These are phyloP conservation scores for Hybos culiciformis DNA, from an alignment of 2,888 invertebrate genomes.

Conservation along the genomic window DNA sequence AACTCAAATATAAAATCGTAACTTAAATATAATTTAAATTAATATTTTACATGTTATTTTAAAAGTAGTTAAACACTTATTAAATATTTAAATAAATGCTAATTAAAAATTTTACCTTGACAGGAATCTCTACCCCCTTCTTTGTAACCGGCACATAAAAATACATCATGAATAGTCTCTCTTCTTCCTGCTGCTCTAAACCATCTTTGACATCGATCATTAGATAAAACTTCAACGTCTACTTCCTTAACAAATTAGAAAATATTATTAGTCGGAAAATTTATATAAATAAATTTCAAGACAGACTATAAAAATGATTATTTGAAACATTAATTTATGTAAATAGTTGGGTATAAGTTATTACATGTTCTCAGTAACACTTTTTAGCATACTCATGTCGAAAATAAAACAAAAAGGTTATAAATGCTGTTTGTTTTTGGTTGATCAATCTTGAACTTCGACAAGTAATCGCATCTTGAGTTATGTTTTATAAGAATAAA, in stretches of 20 bases:
- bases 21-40: too few species aligned
- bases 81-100: not conserved
- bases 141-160: slow-evolving; percentile 85
- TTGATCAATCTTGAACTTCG: not conserved
- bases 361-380: not conserved
- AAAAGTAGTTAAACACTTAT: not conserved
- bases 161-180: slow-evolving; percentile 88
- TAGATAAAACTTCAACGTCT: slow-evolving; percentile 75
- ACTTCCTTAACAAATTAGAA: slow-evolving; percentile 44
- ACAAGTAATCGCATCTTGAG: too few species aligned
- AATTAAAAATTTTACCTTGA: too few species aligned
- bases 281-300: not conserved
- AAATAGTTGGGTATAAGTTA: not conserved
- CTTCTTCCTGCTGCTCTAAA: slow-evolving; percentile 78
- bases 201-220: slow-evolving; percentile 85
- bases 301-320: too few species aligned
- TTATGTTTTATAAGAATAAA: not conserved
- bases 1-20: too few species aligned
- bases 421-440: not conserved
- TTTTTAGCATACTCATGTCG: too few species aligned
- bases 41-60: too few species aligned
- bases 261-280: not conserved
- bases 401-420: not conserved
- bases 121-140: slow-evolving; percentile 67
- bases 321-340: too few species aligned